Evolutionary conservation across 1,140 invertebrate species (phyloP).

Genomic region (Zaprionus capensis): DNA sequence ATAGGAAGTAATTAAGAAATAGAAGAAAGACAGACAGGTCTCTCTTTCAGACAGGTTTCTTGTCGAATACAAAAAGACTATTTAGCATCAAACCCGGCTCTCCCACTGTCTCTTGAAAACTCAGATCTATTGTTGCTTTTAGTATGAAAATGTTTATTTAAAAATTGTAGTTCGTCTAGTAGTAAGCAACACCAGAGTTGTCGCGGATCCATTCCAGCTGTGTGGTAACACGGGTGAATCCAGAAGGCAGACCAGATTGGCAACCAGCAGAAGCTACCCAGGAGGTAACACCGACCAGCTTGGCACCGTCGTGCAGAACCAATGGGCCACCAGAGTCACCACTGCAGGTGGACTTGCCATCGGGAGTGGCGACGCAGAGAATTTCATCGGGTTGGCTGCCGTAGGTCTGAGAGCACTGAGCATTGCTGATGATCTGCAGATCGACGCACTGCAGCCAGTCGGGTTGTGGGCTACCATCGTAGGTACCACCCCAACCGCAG

Average conservation of each 20-base stretch:
- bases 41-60: background rate
- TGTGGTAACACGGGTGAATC: slow-evolving; percentile 85
- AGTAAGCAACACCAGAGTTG: slow-evolving; percentile 84
- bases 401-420: slow-evolving; percentile 57
- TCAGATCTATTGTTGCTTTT: background rate
- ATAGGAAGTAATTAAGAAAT: too few relatives aligned
- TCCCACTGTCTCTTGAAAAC: background rate
- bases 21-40: background rate
- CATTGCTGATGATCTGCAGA: slow-evolving; percentile 50
- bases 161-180: slow-evolving; percentile 27
- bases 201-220: slow-evolving; percentile 86
- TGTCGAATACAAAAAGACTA: background rate
- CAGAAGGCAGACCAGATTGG: slow-evolving; percentile 85
- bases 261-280: slow-evolving; percentile 84
- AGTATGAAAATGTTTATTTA: background rate
- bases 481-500: slow-evolving; percentile 49
- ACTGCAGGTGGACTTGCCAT: slow-evolving; percentile 64
- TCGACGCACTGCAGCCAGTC: slow-evolving; percentile 55
- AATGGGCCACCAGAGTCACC: slow-evolving; percentile 86
- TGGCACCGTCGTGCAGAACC: slow-evolving; percentile 78
- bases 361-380: slow-evolving; percentile 41
- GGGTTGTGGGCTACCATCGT: slow-evolving; percentile 34
- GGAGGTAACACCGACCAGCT: slow-evolving; percentile 84
- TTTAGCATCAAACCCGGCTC: background rate
- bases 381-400: slow-evolving; percentile 29